A percentile compares a stretch with the other conserved stretches of the same genome.
Evolutionary conservation across 1,140 invertebrate genomes (phyloP).

Genomic region (Brachionus sp.): DNA sequence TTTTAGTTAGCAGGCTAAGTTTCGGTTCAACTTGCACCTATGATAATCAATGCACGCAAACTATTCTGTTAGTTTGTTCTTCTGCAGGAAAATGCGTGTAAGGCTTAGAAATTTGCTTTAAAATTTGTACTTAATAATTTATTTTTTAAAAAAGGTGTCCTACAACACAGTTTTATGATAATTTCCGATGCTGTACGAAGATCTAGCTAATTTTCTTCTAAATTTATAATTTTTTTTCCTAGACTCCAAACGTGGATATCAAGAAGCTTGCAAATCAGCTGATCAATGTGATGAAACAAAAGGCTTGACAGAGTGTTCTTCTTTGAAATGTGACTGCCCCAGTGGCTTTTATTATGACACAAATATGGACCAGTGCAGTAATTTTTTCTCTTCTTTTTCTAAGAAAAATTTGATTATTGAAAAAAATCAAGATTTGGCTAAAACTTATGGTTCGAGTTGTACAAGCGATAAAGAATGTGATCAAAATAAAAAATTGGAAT

Average conservation of each 20-base stretch:
- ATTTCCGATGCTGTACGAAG: neutral
- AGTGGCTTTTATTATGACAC: neutral
- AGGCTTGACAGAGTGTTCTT: neutral
- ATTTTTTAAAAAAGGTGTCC: neutral
- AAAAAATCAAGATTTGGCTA: neutral
- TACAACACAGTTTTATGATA: neutral
- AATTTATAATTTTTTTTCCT: neutral
- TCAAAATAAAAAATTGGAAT: neutral
- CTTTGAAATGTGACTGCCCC: neutral
- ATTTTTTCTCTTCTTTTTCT: neutral
- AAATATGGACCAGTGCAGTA: neutral
- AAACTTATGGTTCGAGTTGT: slow-evolving; percentile 8
- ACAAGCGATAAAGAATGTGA: neutral
- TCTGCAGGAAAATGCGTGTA: slow-evolving; percentile 1
- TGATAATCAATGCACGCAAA: neutral
- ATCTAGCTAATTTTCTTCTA: neutral
- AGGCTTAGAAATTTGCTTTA: neutral
- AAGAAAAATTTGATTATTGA: neutral
- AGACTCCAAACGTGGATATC: neutral
- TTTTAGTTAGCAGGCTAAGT: neutral
- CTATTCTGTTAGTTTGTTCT: neutral
- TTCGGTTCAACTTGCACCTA: neutral
- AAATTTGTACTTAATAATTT: neutral
- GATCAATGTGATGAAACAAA: neutral
- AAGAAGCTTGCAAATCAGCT: neutral